Conservation (phyloP, 2,113 vertebrate genomes). For the Muscicapa adusta region DNA sequence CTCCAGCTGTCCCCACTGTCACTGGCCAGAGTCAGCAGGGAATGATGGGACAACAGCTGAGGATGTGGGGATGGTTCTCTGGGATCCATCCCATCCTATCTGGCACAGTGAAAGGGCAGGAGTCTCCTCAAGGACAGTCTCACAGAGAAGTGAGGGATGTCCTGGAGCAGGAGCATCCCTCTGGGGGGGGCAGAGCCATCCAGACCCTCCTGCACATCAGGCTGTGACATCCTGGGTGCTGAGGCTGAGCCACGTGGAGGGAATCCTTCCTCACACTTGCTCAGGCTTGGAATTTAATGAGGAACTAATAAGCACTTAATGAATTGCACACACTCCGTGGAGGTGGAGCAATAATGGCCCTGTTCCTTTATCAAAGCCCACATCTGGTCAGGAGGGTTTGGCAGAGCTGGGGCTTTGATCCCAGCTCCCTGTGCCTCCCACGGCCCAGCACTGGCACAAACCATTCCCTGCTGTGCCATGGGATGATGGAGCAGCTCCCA, state of each 20-base stretch:
- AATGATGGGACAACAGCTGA: fast-evolving
- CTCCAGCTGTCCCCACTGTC: not conserved
- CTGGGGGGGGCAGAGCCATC: not conserved
- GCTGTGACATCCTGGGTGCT: not conserved
- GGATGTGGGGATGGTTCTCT: not conserved
- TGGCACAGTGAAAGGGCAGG: not conserved
- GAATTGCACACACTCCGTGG: fast-evolving
- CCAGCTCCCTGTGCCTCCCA: not conserved
- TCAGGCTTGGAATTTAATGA: not conserved
- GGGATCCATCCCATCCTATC: not conserved
- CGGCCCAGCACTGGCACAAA: not conserved
- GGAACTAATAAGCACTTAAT: not conserved
- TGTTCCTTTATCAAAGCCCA: not conserved
- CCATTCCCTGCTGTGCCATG: fast-evolving
- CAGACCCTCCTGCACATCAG: fast-evolving
- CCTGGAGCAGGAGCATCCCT: not conserved
- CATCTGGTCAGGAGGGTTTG: not conserved
- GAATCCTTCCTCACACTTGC: not conserved
- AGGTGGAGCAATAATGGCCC: not conserved
- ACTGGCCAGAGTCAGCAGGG: not conserved
- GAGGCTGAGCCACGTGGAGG: not conserved
- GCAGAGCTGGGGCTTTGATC: fast-evolving
- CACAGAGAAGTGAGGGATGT: fast-evolving
- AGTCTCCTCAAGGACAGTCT: not conserved
- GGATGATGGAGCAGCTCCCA: not conserved